Conservation (phyloP, 2,797 vertebrate species). For the Neosilurus hyrtlii region DNA sequence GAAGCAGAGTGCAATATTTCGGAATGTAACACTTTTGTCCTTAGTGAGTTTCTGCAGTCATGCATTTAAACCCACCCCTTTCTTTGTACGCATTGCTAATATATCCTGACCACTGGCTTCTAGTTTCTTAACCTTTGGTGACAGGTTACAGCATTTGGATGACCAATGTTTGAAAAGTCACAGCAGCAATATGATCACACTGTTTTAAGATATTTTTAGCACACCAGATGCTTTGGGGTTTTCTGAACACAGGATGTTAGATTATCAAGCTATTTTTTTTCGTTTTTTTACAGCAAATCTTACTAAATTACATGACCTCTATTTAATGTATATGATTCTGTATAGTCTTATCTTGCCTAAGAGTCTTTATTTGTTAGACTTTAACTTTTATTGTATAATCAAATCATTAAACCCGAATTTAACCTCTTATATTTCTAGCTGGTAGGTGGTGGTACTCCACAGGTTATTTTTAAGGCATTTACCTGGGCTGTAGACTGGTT, state of each 20-base stretch:
- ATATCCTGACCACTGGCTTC: conserved; percentile 30
- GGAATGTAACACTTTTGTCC: not conserved
- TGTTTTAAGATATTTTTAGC: conserved; percentile 32
- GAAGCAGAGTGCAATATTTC: not conserved
- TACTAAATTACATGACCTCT: not conserved
- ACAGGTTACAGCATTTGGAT: not conserved
- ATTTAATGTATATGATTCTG: not conserved
- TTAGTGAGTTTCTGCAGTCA: conserved; percentile 39
- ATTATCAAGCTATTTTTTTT: conserved; percentile 1
- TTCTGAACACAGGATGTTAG: conserved; percentile 3
- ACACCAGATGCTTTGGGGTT: conserved; percentile 14
- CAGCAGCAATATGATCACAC: conserved; percentile 15
- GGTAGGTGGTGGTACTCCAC: not conserved
- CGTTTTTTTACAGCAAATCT: not conserved
- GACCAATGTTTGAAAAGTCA: conserved; percentile 2
- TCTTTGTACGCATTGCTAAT: conserved; percentile 48
- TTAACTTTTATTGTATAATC: not conserved
- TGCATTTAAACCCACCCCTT: conserved; percentile 5
- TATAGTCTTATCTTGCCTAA: not conserved
- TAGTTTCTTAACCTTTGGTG: conserved; percentile 29
- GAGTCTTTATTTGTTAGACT: not conserved
- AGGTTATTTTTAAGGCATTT: not conserved
- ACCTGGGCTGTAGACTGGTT: not conserved
- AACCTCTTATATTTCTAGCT: not conserved
- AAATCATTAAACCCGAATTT: not conserved